A percentile compares a stretch with the other conserved stretches of the same genome.
Conservation (phyloP, 2,797 vertebrate species). For the Sarcoramphus papa region DNA sequence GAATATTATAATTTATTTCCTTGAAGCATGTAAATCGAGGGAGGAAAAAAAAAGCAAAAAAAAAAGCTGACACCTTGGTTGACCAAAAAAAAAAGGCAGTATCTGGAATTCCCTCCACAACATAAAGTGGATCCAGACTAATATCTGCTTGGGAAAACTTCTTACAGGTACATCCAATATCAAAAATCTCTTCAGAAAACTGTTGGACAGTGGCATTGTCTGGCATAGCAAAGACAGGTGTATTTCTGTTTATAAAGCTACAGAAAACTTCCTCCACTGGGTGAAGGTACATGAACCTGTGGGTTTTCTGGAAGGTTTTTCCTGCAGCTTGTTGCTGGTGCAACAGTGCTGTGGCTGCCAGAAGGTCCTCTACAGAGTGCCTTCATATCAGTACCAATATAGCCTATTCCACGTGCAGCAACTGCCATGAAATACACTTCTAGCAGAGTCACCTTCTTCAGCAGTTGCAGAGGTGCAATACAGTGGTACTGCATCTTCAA, state of each 20-base stretch:
- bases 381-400: background rate
- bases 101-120: background rate
- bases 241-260: background rate
- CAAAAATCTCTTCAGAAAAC: background rate
- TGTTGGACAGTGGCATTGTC: background rate
- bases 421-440: background rate
- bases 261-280: background rate
- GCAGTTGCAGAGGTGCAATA: background rate
- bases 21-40: background rate
- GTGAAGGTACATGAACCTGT: background rate
- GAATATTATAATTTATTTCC: background rate
- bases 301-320: background rate
- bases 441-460: background rate
- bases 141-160: background rate
- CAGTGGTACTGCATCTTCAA: background rate
- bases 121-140: background rate
- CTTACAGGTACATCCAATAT: background rate
- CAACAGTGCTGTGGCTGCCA: background rate
- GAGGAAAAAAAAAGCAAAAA: accelerated
- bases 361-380: background rate
- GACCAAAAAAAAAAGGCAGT: background rate
- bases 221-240: background rate
- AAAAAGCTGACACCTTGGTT: background rate
- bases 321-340: background rate
- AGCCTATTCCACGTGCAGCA: background rate